These are phyloP conservation scores for Heteromurus nitidus DNA, from an alignment of 2,888 invertebrate species.

Conservation along the genomic window DNA sequence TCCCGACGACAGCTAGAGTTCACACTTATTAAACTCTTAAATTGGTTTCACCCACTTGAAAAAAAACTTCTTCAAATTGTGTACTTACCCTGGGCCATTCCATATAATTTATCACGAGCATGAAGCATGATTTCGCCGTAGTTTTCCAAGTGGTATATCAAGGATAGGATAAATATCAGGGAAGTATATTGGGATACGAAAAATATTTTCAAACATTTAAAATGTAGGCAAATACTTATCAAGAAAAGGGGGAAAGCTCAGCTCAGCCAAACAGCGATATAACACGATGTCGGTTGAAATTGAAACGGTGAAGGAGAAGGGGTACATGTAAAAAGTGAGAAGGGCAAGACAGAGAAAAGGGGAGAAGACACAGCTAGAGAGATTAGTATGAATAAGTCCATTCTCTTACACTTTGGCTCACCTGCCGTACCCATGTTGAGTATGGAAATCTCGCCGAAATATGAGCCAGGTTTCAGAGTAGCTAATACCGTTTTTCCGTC, in stretches of 20 bases:
- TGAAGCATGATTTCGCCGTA: too few species aligned
- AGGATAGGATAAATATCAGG: too few species aligned
- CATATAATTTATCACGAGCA: too few species aligned
- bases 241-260: conserved; percentile 33
- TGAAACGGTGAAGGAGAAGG: conserved; percentile 13
- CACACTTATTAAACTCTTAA: too few species aligned
- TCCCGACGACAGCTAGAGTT: too few species aligned
- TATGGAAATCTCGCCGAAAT: conserved; percentile 99
- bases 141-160: too few species aligned
- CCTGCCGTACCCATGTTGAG: conserved; percentile 99
- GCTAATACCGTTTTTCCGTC: conserved; percentile 97
- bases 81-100: too few species aligned
- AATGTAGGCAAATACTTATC: too few species aligned
- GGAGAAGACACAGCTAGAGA: neutral
- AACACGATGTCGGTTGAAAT: neutral
- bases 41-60: too few species aligned
- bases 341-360: neutral
- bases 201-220: too few species aligned
- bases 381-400: conserved; percentile 39
- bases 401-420: conserved; percentile 75
- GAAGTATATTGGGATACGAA: too few species aligned
- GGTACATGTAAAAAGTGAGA: conserved; percentile 8
- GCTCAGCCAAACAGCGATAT: conserved; percentile 32
- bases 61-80: too few species aligned
- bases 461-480: conserved; percentile 97